Evolutionary conservation across 1,140 invertebrate genomes (phyloP).

Genomic region (Drosophila willistoni): DNA sequence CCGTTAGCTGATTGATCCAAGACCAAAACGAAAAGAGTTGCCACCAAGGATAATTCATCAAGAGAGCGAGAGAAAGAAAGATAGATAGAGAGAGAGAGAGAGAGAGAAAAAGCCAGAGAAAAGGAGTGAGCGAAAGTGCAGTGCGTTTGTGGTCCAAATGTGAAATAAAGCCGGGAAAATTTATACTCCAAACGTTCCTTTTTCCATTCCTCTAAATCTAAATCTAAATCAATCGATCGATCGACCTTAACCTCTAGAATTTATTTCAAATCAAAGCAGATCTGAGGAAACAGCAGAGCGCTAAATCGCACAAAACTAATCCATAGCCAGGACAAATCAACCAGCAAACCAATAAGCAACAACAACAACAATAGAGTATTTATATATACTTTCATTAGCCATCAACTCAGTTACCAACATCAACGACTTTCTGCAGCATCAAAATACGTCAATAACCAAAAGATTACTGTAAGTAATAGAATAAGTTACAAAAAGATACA

Average conservation of each 20-base stretch:
- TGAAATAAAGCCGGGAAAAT: background rate
- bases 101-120: background rate
- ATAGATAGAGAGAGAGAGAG: background rate
- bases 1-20: conserved; percentile 14
- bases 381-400: background rate
- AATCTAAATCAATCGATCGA: conserved; percentile 2
- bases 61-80: background rate
- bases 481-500: background rate
- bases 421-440: background rate
- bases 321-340: conserved; percentile 10
- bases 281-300: background rate
- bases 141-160: background rate
- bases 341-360: background rate
- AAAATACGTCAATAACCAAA: conserved; percentile 4
- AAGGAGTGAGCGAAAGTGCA: background rate
- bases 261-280: background rate
- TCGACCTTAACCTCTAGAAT: background rate
- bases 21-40: background rate
- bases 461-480: conserved; percentile 5
- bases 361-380: conserved; percentile 11
- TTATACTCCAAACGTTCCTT: background rate
- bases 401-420: too few relatives aligned
- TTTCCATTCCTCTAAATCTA: background rate
- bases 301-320: background rate
- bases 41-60: background rate